Evolutionary conservation across 2,797 vertebrate genomes (phyloP).

Genomic region (Malurus leucopterus): DNA sequence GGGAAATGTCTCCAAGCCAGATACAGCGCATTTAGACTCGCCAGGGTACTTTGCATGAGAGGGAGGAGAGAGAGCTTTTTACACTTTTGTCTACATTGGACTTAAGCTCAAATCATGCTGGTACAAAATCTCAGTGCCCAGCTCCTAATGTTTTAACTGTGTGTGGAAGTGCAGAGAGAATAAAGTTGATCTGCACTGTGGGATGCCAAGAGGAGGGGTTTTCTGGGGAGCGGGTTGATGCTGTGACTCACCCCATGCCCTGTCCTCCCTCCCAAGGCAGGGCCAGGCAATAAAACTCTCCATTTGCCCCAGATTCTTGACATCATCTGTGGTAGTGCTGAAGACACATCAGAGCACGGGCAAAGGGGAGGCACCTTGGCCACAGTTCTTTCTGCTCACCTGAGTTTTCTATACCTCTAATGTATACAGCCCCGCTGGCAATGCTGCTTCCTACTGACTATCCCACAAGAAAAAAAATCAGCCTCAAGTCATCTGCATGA

Average conservation of each 20-base stretch:
- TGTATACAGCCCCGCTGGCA: not conserved
- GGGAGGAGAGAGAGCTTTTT: not conserved
- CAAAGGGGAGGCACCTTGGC: not conserved
- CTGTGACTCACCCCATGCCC: not conserved
- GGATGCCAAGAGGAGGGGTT: not conserved
- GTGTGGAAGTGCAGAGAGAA: not conserved
- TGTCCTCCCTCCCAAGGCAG: not conserved
- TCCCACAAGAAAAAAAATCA: not conserved
- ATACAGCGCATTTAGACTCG: not conserved
- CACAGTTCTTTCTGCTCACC: not conserved
- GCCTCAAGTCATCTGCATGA: not conserved
- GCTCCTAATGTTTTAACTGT: not conserved
- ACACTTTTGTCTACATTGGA: constrained; percentile 4
- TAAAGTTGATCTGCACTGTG: fast-evolving
- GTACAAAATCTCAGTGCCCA: not conserved
- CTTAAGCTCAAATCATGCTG: not conserved
- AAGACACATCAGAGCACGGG: not conserved
- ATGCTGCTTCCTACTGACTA: not conserved
- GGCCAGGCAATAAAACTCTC: not conserved
- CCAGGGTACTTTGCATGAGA: not conserved
- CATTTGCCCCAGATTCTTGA: not conserved
- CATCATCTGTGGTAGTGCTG: not conserved
- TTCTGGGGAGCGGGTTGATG: not conserved
- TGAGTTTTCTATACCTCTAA: not conserved
- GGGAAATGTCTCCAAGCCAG: constrained; percentile 20